phyloP scores from a whole-genome alignment of 2,113 vertebrate genomes.

The Sceloporus undulatus region DNA sequence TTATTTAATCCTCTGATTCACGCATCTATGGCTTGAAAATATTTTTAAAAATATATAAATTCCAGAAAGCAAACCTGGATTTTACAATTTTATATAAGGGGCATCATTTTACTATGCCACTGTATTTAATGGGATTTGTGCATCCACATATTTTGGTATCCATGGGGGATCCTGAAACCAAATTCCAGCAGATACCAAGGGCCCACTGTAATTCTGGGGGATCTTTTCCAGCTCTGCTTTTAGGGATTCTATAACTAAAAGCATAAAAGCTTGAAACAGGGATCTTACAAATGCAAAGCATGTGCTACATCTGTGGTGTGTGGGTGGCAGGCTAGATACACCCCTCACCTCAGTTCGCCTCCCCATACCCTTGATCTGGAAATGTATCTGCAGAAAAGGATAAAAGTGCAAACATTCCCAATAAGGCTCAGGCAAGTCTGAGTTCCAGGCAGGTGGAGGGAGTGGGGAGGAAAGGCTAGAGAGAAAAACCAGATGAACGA shows the following conservation, averaged over 20 bases:
- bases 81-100: too few species aligned
- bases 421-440: neutral
- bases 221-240: neutral
- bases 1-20: too few species aligned
- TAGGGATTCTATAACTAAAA: neutral
- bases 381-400: neutral
- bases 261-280: too few species aligned
- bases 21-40: too few species aligned
- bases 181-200: too few species aligned
- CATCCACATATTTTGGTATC: too few species aligned
- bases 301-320: neutral
- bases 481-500: neutral
- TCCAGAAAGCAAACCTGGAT: too few species aligned
- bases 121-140: too few species aligned
- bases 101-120: too few species aligned
- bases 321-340: neutral
- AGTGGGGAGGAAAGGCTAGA: neutral
- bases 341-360: neutral
- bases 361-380: neutral
- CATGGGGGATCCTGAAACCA: too few species aligned
- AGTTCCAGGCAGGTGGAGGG: neutral
- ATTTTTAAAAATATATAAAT: too few species aligned
- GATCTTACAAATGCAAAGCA: neutral
- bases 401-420: neutral
- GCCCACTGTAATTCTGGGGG: neutral